Conservation (phyloP, 2,797 vertebrate species). For the Clamator glandarius region DNA sequence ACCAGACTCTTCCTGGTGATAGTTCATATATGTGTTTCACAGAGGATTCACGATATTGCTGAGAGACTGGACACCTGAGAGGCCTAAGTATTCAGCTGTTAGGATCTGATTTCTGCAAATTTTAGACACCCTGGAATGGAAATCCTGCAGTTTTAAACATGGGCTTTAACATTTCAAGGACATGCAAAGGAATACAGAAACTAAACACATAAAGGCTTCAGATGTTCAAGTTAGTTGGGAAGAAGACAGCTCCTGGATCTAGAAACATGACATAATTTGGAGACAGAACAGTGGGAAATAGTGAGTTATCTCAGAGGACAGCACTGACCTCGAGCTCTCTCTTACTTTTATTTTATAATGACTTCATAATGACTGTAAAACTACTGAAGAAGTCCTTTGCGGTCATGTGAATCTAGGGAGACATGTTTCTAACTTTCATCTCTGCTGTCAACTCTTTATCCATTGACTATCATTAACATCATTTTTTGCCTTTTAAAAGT, state of each 20-base stretch:
- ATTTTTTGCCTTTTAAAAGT: neutral
- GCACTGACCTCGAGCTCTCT: accelerated
- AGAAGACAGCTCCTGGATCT: neutral
- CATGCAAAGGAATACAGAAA: neutral
- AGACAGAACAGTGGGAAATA: neutral
- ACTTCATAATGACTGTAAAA: neutral
- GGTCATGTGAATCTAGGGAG: neutral
- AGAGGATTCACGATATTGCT: neutral
- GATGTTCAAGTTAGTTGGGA: neutral
- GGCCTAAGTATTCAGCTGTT: neutral
- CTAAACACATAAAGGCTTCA: neutral
- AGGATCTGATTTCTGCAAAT: neutral
- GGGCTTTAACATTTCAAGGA: neutral
- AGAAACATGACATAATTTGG: neutral
- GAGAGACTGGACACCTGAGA: neutral
- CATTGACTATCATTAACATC: neutral
- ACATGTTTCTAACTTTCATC: neutral
- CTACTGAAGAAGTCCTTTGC: neutral
- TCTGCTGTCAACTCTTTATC: neutral
- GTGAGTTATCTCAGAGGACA: neutral
- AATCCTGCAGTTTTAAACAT: neutral
- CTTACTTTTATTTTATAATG: neutral
- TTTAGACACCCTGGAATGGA: neutral
- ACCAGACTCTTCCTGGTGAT: neutral
- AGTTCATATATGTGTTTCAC: neutral